Conservation (phyloP, 2,888 invertebrate species). For the Oxycera nigricornis region DNA sequence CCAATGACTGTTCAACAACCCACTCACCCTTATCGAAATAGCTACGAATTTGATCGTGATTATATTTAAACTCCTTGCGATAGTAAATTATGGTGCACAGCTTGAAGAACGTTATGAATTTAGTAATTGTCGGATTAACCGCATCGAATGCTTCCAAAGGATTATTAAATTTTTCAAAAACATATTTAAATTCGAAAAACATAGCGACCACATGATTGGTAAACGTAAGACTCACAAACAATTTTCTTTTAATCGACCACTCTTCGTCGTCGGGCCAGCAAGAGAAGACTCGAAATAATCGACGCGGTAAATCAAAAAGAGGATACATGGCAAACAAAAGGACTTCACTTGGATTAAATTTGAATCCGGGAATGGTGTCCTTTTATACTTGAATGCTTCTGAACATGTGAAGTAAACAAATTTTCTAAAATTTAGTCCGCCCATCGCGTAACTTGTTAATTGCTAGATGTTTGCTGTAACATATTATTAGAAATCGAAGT, state of each 20-base stretch:
- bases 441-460: constrained; percentile 11
- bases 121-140: constrained; percentile 39
- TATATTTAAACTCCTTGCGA: constrained; percentile 22
- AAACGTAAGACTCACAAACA: constrained; percentile 1
- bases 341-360: neutral
- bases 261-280: constrained; percentile 19
- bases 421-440: constrained; percentile 2
- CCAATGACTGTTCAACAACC: no score
- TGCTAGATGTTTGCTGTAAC: no score
- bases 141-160: constrained; percentile 39
- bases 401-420: constrained; percentile 10
- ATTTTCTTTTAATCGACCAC: neutral
- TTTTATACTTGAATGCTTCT: no score
- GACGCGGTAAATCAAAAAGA: constrained; percentile 19
- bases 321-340: constrained; percentile 12
- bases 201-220: neutral
- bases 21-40: constrained; percentile 27
- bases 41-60: neutral
- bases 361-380: neutral
- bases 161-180: constrained; percentile 11
- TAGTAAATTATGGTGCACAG: constrained; percentile 32
- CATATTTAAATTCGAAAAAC: constrained; percentile 31
- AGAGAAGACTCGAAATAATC: neutral
- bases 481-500: no score
- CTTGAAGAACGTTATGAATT: constrained; percentile 41